phyloP scores from a whole-genome alignment of 2,797 vertebrate species.

The Sebastolobus alascanus region DNA sequence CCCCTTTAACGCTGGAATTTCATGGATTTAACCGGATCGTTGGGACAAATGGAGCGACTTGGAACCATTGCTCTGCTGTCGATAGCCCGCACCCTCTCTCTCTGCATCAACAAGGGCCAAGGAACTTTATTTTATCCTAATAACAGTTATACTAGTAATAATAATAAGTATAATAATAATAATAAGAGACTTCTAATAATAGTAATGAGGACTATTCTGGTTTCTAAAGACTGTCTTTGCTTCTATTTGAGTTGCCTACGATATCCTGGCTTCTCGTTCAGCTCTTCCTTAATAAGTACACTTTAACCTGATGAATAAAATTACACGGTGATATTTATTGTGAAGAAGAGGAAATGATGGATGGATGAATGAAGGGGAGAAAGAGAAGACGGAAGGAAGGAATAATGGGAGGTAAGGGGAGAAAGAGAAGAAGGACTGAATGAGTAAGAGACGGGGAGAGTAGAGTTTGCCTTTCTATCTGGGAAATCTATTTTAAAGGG shows the following conservation, averaged over 20 bases:
- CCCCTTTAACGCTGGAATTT: constrained; percentile 40
- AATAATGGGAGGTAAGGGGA: not conserved
- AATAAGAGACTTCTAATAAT: constrained; percentile 74
- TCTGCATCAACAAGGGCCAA: constrained; percentile 79
- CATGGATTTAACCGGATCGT: constrained; percentile 41
- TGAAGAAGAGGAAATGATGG: constrained; percentile 7
- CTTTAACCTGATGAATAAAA: constrained; percentile 63
- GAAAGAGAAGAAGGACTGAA: not conserved
- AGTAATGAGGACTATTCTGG: constrained; percentile 63
- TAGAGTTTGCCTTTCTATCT: constrained; percentile 49
- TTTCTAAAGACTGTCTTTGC: constrained; percentile 79
- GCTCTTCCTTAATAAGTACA: constrained; percentile 80
- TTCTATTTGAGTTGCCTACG: constrained; percentile 76
- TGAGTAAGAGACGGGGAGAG: constrained; percentile 12
- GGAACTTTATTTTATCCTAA: constrained; percentile 80
- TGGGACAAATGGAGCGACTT: constrained; percentile 23
- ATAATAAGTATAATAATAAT: constrained; percentile 74
- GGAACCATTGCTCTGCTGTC: constrained; percentile 46
- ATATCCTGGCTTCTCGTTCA: constrained; percentile 75
- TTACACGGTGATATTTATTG: constrained; percentile 31
- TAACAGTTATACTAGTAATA: constrained; percentile 81
- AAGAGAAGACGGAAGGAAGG: not conserved
- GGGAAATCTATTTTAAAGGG: constrained; percentile 61
- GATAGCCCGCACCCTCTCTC: constrained; percentile 65
- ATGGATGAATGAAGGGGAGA: not conserved